Conservation (phyloP, 92 coral and sea anemone species). For the Anthopleura xanthogrammica region DNA sequence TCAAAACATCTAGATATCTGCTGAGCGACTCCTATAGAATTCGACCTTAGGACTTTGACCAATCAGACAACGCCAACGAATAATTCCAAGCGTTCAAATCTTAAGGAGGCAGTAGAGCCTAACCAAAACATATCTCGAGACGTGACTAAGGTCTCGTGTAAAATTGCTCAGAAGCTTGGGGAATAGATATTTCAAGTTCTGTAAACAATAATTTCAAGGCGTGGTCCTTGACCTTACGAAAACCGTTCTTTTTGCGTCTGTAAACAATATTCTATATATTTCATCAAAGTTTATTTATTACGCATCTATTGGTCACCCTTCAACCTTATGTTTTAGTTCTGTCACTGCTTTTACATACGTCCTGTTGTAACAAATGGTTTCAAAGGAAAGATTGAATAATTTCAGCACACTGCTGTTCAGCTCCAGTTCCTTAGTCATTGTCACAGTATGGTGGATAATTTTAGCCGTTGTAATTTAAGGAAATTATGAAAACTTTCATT, state of each 20-base stretch:
- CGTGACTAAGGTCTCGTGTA: slow-evolving; percentile 7
- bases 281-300: neutral
- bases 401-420: neutral
- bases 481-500: neutral
- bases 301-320: neutral
- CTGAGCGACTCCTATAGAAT: neutral
- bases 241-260: neutral
- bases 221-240: neutral
- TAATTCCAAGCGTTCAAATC: slow-evolving; percentile 22
- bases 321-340: neutral
- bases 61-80: slow-evolving; percentile 34
- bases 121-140: slow-evolving; percentile 13
- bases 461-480: neutral
- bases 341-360: neutral
- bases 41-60: neutral
- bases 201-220: slow-evolving; percentile 5
- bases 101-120: slow-evolving; percentile 16
- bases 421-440: neutral
- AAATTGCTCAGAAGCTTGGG: neutral
- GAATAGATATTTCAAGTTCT: neutral
- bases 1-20: neutral
- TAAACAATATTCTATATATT: neutral
- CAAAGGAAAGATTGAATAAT: neutral
- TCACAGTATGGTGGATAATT: neutral
- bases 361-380: neutral